Conservation (phyloP, 2,797 vertebrate species). For the Hoplostethus mediterraneus region DNA sequence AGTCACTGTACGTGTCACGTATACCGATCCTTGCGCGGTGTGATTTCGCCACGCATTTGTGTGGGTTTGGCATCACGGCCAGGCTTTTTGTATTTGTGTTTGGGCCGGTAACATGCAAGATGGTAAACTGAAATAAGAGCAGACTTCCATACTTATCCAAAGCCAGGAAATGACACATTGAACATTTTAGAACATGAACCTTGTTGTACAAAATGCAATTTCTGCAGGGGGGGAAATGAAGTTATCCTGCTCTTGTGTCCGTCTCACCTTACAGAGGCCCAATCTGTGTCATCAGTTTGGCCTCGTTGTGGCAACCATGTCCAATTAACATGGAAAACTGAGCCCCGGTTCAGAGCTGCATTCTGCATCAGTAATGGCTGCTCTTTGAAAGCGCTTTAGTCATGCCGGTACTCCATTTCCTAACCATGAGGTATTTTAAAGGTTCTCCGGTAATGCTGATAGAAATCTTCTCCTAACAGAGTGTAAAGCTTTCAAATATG, state of each 20-base stretch:
- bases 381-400: constrained; percentile 29
- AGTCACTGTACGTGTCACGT: neutral
- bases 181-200: neutral
- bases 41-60: constrained; percentile 45
- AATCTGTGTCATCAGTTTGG: constrained; percentile 19
- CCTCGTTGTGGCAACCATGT: constrained; percentile 15
- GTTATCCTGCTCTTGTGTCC: neutral
- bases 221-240: constrained; percentile 8
- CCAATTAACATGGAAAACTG: constrained; percentile 20
- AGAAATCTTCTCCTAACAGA: constrained; percentile 1
- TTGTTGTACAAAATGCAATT: neutral
- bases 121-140: neutral
- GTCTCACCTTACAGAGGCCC: constrained; percentile 10
- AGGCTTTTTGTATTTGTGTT: constrained; percentile 36
- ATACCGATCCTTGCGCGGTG: constrained; percentile 2
- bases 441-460: constrained; percentile 13
- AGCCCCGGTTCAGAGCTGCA: constrained; percentile 8
- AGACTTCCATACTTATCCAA: neutral
- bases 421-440: neutral
- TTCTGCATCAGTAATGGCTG: neutral
- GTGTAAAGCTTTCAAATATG: constrained; percentile 15
- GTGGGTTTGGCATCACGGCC: constrained; percentile 25
- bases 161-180: neutral
- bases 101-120: neutral
- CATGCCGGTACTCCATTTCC: constrained; percentile 15